Conservation (phyloP, 2,113 vertebrate genomes). For the Pyxicephalus adspersus region DNA sequence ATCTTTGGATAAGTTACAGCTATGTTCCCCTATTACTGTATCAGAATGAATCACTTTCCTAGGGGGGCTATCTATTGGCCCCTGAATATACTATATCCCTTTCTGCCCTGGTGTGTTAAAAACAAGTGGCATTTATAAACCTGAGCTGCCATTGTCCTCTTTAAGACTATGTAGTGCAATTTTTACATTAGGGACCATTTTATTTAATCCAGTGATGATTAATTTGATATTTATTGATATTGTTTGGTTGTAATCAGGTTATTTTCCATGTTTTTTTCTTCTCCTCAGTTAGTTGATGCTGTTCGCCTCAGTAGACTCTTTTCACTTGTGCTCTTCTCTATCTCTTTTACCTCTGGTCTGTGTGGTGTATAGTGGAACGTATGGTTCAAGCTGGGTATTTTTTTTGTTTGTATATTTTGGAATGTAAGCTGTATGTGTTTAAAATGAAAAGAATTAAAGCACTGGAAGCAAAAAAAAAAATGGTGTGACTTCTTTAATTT, state of each 20-base stretch:
- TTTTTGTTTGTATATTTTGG: conserved; percentile 56
- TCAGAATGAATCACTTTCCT: neutral
- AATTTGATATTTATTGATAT: conserved; percentile 49
- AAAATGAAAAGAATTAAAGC: conserved; percentile 50
- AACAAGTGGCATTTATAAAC: conserved; percentile 42
- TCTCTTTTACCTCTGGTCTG: conserved; percentile 40
- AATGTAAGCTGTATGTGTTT: conserved; percentile 55
- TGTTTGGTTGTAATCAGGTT: conserved; percentile 31
- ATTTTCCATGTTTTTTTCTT: conserved; percentile 1
- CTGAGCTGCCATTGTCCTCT: conserved; percentile 43
- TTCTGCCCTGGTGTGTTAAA: conserved; percentile 24
- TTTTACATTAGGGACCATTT: conserved; percentile 46
- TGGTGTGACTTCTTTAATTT: neutral
- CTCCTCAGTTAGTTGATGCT: conserved; percentile 10
- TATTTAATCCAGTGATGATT: conserved; percentile 44
- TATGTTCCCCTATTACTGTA: neutral
- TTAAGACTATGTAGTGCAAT: conserved; percentile 41
- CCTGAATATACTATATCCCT: conserved; percentile 13
- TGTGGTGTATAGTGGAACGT: conserved; percentile 52
- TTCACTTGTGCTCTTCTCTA: conserved; percentile 33
- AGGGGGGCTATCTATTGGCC: conserved; percentile 13
- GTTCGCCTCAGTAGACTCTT: conserved; percentile 29
- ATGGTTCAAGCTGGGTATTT: conserved; percentile 52
- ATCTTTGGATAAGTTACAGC: neutral
- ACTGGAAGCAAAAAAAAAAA: conserved; percentile 44